Evolutionary conservation across 2,113 vertebrate species (phyloP).

Genomic region (Ivindomyrus marchei): DNA sequence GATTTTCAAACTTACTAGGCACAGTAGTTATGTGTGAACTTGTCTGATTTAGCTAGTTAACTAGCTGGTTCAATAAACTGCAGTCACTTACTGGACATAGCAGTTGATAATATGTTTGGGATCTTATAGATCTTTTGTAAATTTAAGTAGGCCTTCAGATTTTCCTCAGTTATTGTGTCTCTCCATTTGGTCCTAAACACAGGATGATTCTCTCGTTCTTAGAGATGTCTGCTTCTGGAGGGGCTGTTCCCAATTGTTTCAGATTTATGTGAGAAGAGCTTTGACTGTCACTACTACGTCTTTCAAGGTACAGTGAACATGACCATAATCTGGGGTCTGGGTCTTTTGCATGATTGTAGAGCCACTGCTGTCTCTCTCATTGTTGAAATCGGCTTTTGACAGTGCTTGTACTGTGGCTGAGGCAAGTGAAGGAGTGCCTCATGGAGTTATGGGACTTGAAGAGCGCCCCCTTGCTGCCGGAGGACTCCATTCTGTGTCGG

Average conservation of each 20-base stretch:
- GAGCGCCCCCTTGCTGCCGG: constrained; percentile 44
- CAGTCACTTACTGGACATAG: neutral
- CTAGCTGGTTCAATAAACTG: neutral
- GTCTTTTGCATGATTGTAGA: neutral
- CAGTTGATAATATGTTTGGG: neutral
- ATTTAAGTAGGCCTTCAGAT: neutral
- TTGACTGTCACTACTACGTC: constrained; percentile 66
- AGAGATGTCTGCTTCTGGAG: constrained; percentile 66
- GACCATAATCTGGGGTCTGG: neutral
- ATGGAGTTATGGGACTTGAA: constrained; percentile 54
- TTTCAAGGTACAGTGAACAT: constrained; percentile 67
- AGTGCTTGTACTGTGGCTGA: constrained; percentile 76
- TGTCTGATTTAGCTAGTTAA: neutral
- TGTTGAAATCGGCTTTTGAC: constrained; percentile 28
- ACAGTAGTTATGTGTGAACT: neutral
- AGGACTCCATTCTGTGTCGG: constrained; percentile 41
- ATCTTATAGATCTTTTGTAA: neutral
- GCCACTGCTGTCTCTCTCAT: constrained; percentile 6
- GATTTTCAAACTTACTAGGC: neutral
- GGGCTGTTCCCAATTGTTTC: constrained; percentile 63
- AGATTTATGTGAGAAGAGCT: constrained; percentile 59
- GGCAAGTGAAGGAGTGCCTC: constrained; percentile 59
- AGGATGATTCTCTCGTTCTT: constrained; percentile 15
- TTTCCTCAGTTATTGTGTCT: neutral
- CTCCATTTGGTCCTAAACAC: neutral